Evolutionary conservation across 2,888 invertebrate species (phyloP).

Genomic region (Caenorhabditis macrosperma): DNA sequence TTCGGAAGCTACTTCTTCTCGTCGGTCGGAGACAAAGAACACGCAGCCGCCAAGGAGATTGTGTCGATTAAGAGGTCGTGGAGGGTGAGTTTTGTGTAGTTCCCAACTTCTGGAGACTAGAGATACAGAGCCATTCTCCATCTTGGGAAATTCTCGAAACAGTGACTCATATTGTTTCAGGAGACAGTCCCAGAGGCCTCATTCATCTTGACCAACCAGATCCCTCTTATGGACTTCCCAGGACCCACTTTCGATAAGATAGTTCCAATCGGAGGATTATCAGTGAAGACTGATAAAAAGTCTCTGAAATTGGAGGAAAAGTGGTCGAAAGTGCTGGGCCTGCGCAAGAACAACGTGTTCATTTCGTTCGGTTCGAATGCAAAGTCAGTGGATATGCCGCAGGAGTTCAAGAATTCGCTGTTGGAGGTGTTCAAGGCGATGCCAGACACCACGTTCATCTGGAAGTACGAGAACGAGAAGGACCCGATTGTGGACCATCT

Average conservation of each 20-base stretch:
- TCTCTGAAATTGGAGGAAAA: constrained; percentile 29
- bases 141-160: no score
- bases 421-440: no score
- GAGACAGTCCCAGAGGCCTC: constrained; percentile 31
- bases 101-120: no score
- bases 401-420: constrained; percentile 52
- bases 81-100: constrained; percentile 41
- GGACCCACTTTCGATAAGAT: constrained; percentile 43
- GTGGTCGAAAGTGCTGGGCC: constrained; percentile 32
- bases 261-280: constrained; percentile 42
- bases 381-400: constrained; percentile 36
- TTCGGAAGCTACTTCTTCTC: constrained; percentile 39
- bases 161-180: no score
- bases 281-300: no score
- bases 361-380: constrained; percentile 43
- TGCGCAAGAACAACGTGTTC: constrained; percentile 23
- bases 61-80: constrained; percentile 22
- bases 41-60: neutral
- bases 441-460: no score
- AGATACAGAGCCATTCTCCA: no score
- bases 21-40: constrained; percentile 29
- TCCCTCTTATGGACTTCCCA: constrained; percentile 41
- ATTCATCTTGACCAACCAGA: constrained; percentile 36
- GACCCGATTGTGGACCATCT: no score
- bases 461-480: no score